These are phyloP conservation scores for Rhagoletis pomonella DNA, from an alignment of 1,140 invertebrate genomes.

Conservation along the genomic window DNA sequence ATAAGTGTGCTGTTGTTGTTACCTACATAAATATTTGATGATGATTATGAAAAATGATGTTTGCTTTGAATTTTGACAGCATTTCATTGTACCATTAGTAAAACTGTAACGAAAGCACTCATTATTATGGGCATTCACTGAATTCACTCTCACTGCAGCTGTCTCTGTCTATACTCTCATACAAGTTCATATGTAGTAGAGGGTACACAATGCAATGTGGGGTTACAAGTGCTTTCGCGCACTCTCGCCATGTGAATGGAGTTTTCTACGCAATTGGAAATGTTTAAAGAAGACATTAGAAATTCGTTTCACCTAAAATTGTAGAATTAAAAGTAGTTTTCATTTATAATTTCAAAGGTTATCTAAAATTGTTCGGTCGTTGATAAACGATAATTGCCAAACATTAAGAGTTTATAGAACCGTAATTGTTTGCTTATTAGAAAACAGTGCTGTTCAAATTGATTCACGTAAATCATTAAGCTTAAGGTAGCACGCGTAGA, in stretches of 20 bases:
- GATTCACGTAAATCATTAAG: no score
- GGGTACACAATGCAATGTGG: neutral
- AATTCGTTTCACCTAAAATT: constrained; percentile 21
- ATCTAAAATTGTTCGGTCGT: neutral
- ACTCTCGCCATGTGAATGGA: neutral
- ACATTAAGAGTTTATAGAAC: neutral
- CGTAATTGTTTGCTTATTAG: neutral
- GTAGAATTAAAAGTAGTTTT: neutral
- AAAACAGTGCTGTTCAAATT: neutral
- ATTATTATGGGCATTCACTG: constrained; percentile 21
- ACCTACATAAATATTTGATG: neutral
- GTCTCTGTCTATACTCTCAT: no score
- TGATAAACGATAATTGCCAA: constrained; percentile 1
- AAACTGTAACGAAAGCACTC: constrained; percentile 50
- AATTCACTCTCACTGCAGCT: constrained; percentile 41
- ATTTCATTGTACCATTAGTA: constrained; percentile 31
- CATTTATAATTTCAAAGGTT: neutral
- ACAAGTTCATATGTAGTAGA: neutral
- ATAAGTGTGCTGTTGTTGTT: neutral
- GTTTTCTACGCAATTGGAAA: neutral
- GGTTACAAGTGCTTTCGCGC: constrained; percentile 12
- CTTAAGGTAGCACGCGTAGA: no score
- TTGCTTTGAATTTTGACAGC: constrained; percentile 45
- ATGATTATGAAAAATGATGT: constrained; percentile 51
- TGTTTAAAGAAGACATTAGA: constrained; percentile 37